Evolutionary conservation across 2,888 invertebrate species (phyloP), one percentile per base, ranked within the genome.

Genomic region (Dolichomitus sp.): DNA sequence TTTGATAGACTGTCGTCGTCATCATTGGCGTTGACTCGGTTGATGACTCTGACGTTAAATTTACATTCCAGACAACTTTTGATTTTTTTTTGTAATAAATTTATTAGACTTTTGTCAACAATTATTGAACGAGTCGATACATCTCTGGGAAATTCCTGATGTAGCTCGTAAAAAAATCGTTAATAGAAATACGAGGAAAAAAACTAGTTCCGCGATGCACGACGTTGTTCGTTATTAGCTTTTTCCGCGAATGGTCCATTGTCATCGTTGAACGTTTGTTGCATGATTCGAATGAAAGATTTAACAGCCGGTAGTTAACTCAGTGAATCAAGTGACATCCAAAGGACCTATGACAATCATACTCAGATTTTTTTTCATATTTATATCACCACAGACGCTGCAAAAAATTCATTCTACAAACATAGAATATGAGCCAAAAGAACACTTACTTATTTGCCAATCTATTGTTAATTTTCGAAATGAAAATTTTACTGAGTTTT

Each of bases 181-280:
- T 1, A 23, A 48, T 48, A 66, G 33, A 27, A 59, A 59, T 73
- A 65, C 72, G 72, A 65, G 78, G 81, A 78, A 45, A 69, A 77
- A 69, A 74, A 61, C 37, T 48, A 40, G 73, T 78, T 78, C 70
- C 68, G 66, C 74, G 61, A 74, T 80, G 30, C 40, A 68, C 63
- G 80, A 81, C 69, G 78, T 72, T 68, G 72, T 74, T 75, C 66
- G n/a, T n/a, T n/a, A 79, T 80, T 74, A 74, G 80, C 80, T 84
- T 87, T 48, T 88, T 85, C 83, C 84, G 57, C 81, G 85, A 86
- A 86, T 76, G 82, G 81, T 79, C 86, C 83, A 89, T 90, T 88
- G 89, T 89, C 84, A 84, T 65, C 66, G 14, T 81, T 59, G 75
- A 84, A 4, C 66, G 85, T 87, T 88, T 14, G 27, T 12, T 27